Evolutionary conservation across 2,888 invertebrate species (phyloP).

Genomic region (Dinocampus coccinellae): DNA sequence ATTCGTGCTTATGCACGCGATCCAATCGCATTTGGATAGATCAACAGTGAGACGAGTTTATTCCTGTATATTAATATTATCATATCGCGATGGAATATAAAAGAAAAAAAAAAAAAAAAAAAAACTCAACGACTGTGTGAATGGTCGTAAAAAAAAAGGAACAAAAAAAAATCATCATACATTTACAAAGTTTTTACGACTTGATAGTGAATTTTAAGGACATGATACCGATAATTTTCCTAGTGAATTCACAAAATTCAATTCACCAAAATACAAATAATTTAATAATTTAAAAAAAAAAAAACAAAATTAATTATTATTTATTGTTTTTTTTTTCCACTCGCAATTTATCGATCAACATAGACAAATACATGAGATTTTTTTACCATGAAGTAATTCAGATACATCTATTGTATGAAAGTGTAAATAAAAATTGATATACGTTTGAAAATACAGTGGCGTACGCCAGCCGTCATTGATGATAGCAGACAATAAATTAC

Average conservation of each 20-base stretch:
- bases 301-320: too few species aligned
- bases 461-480: constrained; percentile 59
- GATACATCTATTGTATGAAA: not conserved
- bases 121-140: constrained; percentile 5
- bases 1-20: not conserved
- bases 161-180: constrained; percentile 9
- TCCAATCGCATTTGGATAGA: not conserved
- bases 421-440: not conserved
- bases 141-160: constrained; percentile 17
- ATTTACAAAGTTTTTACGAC: not conserved
- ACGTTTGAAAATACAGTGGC: constrained; percentile 46
- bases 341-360: too few species aligned
- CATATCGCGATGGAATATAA: not conserved
- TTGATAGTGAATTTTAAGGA: not conserved
- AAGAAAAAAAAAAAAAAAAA: not conserved
- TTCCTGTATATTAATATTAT: not conserved
- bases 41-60: not conserved
- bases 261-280: not conserved
- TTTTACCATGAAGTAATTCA: too few species aligned
- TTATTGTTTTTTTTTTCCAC: too few species aligned
- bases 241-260: not conserved
- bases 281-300: not conserved
- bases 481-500: constrained; percentile 63
- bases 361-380: too few species aligned
- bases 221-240: constrained; percentile 13